A percentile compares a stretch with the other conserved stretches of the same genome.
These are phyloP conservation scores for Prorops nasuta DNA, from an alignment of 1,140 invertebrate species.

Conservation along the genomic window DNA sequence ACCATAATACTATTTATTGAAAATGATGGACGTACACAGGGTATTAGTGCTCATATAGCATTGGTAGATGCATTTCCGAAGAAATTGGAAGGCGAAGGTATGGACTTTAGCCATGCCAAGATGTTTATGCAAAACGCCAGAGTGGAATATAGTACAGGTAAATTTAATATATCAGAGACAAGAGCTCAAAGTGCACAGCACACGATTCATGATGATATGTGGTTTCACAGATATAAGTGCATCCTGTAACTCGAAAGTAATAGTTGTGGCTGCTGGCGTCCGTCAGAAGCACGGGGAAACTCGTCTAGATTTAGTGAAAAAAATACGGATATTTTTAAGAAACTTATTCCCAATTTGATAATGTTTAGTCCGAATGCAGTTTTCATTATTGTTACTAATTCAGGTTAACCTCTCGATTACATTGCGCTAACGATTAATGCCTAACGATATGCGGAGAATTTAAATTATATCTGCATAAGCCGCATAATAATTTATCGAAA, in stretches of 20 bases:
- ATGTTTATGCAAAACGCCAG: slow-evolving; percentile 56
- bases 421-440: too few relatives aligned
- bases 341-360: slow-evolving; percentile 59
- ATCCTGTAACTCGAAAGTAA: slow-evolving; percentile 60
- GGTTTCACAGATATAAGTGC: slow-evolving; percentile 57
- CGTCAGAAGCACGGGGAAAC: slow-evolving; percentile 60
- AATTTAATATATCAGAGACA: slow-evolving; percentile 1
- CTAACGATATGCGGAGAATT: too few relatives aligned
- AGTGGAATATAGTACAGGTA: slow-evolving; percentile 58
- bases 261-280: slow-evolving; percentile 62
- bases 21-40: too few relatives aligned
- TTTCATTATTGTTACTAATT: slow-evolving; percentile 63
- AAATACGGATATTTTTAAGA: slow-evolving; percentile 64
- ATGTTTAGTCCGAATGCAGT: slow-evolving; percentile 62
- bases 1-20: too few relatives aligned
- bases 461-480: too few relatives aligned
- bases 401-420: slow-evolving; percentile 54
- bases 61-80: slow-evolving; percentile 62
- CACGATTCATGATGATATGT: background rate
- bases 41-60: slow-evolving; percentile 60
- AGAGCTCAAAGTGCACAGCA: background rate
- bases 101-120: slow-evolving; percentile 59
- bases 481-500: too few relatives aligned
- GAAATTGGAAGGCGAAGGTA: slow-evolving; percentile 62
- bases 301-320: slow-evolving; percentile 58